Evolutionary conservation across 2,888 invertebrate genomes (phyloP).

Genomic region (Flexamia atlantica): DNA sequence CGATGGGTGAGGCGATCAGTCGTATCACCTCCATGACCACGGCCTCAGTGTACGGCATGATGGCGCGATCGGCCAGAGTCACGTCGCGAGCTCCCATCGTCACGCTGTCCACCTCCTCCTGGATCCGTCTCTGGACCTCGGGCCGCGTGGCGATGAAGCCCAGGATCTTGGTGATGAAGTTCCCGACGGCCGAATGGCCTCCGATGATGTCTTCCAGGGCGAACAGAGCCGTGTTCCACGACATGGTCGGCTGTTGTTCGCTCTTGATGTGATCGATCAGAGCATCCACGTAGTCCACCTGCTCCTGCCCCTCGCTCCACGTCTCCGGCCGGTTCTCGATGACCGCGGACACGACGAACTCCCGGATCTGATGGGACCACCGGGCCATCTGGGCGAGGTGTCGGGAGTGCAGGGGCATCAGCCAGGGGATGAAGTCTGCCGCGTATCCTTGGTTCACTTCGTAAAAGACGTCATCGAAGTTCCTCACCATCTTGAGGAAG

Average conservation of each 20-base stretch:
- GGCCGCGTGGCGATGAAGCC: conserved; percentile 77
- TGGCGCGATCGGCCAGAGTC: conserved; percentile 75
- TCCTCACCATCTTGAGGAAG: conserved; percentile 77
- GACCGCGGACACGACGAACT: conserved; percentile 77
- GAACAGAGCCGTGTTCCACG: conserved; percentile 78
- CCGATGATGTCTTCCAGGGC: conserved; percentile 77
- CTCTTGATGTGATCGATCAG: conserved; percentile 77
- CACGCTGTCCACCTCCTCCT: conserved; percentile 77
- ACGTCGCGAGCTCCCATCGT: conserved; percentile 71
- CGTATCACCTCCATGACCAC: conserved; percentile 81
- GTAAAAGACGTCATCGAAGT: conserved; percentile 82
- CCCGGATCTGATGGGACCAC: conserved; percentile 77
- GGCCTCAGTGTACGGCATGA: conserved; percentile 80
- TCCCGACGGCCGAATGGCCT: conserved; percentile 82
- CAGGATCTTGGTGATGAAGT: conserved; percentile 79
- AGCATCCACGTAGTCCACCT: conserved; percentile 79
- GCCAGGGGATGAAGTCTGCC: conserved; percentile 81
- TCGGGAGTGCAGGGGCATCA: conserved; percentile 77
- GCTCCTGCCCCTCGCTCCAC: conserved; percentile 72
- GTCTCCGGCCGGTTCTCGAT: conserved; percentile 76
- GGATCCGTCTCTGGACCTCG: conserved; percentile 77
- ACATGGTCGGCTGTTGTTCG: conserved; percentile 74
- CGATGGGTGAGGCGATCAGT: conserved; percentile 82
- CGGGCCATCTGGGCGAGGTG: conserved; percentile 77
- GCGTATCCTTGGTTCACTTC: conserved; percentile 84